Percentiles rank a stretch among this genome's conserved stretches.
Evolutionary conservation across 2,797 vertebrate genomes (phyloP).

Genomic region (Prionace glauca): DNA sequence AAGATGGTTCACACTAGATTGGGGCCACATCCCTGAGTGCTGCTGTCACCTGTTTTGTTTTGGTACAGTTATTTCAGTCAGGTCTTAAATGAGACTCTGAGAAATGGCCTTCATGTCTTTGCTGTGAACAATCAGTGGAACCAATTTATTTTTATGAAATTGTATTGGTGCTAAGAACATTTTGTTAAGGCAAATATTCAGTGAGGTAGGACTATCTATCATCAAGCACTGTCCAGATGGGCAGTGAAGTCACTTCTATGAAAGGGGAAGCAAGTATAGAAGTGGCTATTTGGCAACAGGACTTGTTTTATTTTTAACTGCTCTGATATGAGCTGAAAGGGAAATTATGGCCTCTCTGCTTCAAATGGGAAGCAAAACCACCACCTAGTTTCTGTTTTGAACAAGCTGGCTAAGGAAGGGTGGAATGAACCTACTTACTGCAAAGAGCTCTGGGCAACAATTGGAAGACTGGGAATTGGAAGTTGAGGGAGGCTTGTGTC

Average conservation of each 20-base stretch:
- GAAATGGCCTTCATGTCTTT: neutral
- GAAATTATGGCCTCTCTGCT: neutral
- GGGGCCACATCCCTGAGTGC: neutral
- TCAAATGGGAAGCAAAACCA: neutral
- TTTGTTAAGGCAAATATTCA: neutral
- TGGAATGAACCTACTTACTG: neutral
- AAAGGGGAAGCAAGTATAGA: neutral
- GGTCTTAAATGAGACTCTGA: no score
- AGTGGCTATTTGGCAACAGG: neutral
- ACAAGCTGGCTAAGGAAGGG: neutral
- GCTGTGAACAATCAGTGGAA: neutral
- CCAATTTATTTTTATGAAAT: neutral
- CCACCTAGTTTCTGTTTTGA: neutral
- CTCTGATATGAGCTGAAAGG: neutral
- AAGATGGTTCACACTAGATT: neutral
- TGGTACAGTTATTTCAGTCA: neutral
- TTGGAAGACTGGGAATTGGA: neutral
- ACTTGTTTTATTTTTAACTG: neutral
- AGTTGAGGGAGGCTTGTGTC: neutral
- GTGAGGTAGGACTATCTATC: neutral
- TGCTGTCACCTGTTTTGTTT: neutral
- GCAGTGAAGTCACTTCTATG: neutral
- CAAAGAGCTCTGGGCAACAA: neutral
- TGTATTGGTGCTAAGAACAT: neutral
- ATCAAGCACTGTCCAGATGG: slow-evolving; percentile 20